phyloP scores from a whole-genome alignment of 35 echinoderm and acorn worm species.

The Lytechinus pictus region DNA sequence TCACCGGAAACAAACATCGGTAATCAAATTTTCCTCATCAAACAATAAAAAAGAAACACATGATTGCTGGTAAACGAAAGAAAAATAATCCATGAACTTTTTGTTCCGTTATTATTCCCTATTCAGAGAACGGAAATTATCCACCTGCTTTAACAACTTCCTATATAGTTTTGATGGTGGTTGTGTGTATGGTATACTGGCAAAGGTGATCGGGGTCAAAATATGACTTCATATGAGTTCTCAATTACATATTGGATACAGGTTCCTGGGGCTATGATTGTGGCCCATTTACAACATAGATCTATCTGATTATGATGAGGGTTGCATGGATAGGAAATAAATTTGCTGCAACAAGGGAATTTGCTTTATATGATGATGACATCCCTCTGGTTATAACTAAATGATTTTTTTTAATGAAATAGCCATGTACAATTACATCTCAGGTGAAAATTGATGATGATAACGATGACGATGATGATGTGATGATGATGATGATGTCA shows the following conservation, averaged over 20 bases:
- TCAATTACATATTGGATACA: not conserved
- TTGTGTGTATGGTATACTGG: not conserved
- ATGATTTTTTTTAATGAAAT: too few relatives aligned
- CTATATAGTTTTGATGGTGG: not conserved
- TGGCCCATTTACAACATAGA: not conserved
- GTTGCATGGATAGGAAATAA: not conserved
- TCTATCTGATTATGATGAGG: not conserved
- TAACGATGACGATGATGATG: too few relatives aligned
- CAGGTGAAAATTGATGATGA: too few relatives aligned
- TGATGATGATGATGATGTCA: too few relatives aligned
- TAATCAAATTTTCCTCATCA: not conserved
- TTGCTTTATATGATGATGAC: not conserved
- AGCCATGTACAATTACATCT: too few relatives aligned
- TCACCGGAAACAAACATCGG: not conserved
- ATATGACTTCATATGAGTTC: not conserved
- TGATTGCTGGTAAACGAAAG: not conserved
- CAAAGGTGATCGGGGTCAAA: not conserved
- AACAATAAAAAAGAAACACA: not conserved
- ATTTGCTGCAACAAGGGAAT: not conserved
- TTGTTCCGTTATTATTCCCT: not conserved
- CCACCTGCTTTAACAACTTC: constrained; percentile 41
- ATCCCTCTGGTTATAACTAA: not conserved
- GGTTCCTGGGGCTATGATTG: not conserved
- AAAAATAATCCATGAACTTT: not conserved
- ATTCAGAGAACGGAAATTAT: constrained; percentile 15